Percentiles rank a stretch among this genome's conserved stretches.
These are phyloP conservation scores for Baccha elongata DNA, from an alignment of 2,888 invertebrate genomes.

Conservation along the genomic window DNA sequence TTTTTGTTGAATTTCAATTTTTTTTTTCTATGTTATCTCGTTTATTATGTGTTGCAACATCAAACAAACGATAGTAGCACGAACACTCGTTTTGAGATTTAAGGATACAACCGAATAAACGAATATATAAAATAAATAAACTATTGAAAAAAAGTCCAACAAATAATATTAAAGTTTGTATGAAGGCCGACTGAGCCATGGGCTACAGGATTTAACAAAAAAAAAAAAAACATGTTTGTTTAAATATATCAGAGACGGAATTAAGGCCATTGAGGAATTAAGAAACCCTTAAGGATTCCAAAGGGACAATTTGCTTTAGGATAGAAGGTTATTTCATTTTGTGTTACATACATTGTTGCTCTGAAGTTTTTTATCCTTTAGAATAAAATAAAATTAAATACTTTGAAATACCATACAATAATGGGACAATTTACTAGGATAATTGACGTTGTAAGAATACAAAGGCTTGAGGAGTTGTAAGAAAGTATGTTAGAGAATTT, in stretches of 20 bases:
- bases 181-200: background rate
- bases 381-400: background rate
- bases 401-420: too few relatives aligned
- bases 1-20: slow-evolving; percentile 21
- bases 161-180: slow-evolving; percentile 46
- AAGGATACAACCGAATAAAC: slow-evolving; percentile 30
- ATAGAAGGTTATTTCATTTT: background rate
- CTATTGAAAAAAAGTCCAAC: slow-evolving; percentile 5
- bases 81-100: slow-evolving; percentile 44
- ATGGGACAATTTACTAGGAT: too few relatives aligned
- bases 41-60: slow-evolving; percentile 10
- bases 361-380: too few relatives aligned
- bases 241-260: slow-evolving; percentile 8
- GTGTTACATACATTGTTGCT: background rate
- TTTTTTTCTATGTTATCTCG: slow-evolving; percentile 1
- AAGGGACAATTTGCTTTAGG: background rate
- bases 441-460: too few relatives aligned
- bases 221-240: background rate
- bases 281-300: background rate
- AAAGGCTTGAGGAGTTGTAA: too few relatives aligned
- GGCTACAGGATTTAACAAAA: background rate
- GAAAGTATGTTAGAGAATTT: too few relatives aligned
- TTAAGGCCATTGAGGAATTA: slow-evolving; percentile 9
- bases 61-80: slow-evolving; percentile 34
- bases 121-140: slow-evolving; percentile 11